A percentile compares a stretch with the other conserved stretches of the same genome.
These are phyloP conservation scores for Aleiodes leptofemur DNA, from an alignment of 2,888 invertebrate genomes.

Conservation along the genomic window DNA sequence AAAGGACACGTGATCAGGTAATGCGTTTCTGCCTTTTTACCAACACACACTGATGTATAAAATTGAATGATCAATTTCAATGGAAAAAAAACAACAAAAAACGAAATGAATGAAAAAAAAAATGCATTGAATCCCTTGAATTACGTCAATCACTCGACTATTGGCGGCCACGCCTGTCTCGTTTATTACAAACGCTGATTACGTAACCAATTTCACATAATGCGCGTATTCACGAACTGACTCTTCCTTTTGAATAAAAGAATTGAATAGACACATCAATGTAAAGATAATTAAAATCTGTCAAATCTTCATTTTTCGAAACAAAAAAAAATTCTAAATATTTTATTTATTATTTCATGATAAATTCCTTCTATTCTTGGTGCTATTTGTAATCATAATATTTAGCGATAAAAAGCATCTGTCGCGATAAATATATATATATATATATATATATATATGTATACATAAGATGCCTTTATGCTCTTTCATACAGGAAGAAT, in stretches of 20 bases:
- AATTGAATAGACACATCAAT: neutral
- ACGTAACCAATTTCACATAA: constrained; percentile 40
- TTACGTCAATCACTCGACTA: constrained; percentile 43
- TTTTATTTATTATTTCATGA: constrained; percentile 20
- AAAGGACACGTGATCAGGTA: no score
- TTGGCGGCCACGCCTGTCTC: constrained; percentile 43
- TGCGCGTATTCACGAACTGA: constrained; percentile 22
- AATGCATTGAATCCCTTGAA: neutral
- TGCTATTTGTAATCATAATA: constrained; percentile 1
- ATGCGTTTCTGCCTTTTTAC: no score
- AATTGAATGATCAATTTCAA: constrained; percentile 4
- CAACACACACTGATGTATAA: no score
- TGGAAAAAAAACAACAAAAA: neutral
- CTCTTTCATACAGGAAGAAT: constrained; percentile 39
- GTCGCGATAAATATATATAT: constrained; percentile 1
- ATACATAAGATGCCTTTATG: constrained; percentile 22
- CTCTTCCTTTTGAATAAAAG: neutral
- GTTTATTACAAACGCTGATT: constrained; percentile 34
- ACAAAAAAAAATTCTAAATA: neutral
- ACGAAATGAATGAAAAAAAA: neutral
- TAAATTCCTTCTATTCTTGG: constrained; percentile 5
- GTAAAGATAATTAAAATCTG: no score
- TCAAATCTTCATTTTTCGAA: neutral
- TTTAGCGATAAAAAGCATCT: constrained; percentile 41
- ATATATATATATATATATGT: neutral